A percentile compares a stretch with the other conserved stretches of the same genome.
These are phyloP conservation scores for Platyscapa corneri DNA, from an alignment of 1,140 invertebrate species.

Conservation along the genomic window DNA sequence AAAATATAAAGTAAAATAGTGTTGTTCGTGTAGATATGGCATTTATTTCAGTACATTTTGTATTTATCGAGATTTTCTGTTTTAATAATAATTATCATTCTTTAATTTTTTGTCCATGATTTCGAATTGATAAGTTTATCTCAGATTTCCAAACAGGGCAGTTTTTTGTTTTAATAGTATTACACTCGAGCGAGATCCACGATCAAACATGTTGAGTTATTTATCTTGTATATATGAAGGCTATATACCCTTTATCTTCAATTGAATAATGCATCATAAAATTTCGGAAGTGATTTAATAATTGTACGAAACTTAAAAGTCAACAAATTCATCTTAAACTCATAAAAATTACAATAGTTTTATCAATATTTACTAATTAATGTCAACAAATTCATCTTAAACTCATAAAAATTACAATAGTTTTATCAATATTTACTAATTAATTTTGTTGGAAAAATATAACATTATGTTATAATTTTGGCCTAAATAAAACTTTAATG, in stretches of 20 bases:
- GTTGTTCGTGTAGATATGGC: too few species aligned
- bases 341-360: neutral
- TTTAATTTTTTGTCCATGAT: too few species aligned
- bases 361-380: neutral
- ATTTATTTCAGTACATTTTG: too few species aligned
- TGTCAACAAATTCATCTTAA: neutral
- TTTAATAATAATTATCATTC: too few species aligned
- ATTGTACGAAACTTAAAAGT: neutral
- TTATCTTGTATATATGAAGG: neutral
- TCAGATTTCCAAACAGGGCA: too few species aligned
- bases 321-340: neutral
- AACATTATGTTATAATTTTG: neutral
- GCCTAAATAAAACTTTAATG: neutral
- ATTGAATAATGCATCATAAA: neutral
- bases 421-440: neutral
- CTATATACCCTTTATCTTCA: neutral
- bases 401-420: neutral
- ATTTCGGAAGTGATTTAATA: neutral
- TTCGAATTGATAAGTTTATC: too few species aligned
- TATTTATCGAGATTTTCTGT: too few species aligned
- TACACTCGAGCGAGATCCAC: too few species aligned
- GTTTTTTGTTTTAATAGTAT: too few species aligned
- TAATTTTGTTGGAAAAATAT: neutral
- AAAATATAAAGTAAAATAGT: too few species aligned
- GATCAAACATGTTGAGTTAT: too few species aligned